A percentile compares a stretch with the other conserved stretches of the same genome.
Conservation (phyloP, 1,140 invertebrate species). For the Marisa cornuarietis region DNA sequence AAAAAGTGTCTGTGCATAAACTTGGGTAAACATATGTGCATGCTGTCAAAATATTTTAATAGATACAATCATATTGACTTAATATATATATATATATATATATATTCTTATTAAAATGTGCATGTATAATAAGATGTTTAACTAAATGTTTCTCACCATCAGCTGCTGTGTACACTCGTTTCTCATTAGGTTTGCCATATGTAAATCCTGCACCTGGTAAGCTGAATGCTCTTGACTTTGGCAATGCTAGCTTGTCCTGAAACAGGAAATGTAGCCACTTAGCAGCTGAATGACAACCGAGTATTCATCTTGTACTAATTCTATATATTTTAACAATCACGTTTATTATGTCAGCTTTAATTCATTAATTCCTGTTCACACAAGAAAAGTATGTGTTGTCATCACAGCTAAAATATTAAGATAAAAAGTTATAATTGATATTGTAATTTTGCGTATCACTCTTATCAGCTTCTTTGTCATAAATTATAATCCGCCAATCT, state of each 20-base stretch:
- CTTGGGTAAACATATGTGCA: background rate
- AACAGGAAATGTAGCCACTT: conserved; percentile 9
- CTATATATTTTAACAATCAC: too few relatives aligned
- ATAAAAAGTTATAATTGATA: too few relatives aligned
- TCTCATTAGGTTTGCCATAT: conserved; percentile 25
- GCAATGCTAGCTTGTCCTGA: conserved; percentile 23
- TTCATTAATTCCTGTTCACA: too few relatives aligned
- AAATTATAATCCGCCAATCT: too few relatives aligned
- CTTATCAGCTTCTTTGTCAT: too few relatives aligned
- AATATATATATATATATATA: conserved; percentile 8
- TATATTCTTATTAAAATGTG: conserved; percentile 8
- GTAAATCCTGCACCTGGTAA: conserved; percentile 13
- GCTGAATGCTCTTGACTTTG: conserved; percentile 25
- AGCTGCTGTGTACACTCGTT: conserved; percentile 23
- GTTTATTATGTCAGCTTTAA: too few relatives aligned
- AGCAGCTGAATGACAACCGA: too few relatives aligned
- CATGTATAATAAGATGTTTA: too few relatives aligned
- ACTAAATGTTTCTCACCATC: background rate
- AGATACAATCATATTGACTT: background rate
- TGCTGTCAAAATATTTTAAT: background rate
- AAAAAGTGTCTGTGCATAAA: background rate
- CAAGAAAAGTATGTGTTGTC: too few relatives aligned
- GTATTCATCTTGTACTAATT: too few relatives aligned
- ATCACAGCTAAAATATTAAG: too few relatives aligned
- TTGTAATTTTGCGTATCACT: too few relatives aligned